A percentile compares a stretch with the other conserved stretches of the same genome.
These are phyloP conservation scores for Cantharis flavilabris DNA, from an alignment of 2,888 invertebrate genomes.

Conservation along the genomic window DNA sequence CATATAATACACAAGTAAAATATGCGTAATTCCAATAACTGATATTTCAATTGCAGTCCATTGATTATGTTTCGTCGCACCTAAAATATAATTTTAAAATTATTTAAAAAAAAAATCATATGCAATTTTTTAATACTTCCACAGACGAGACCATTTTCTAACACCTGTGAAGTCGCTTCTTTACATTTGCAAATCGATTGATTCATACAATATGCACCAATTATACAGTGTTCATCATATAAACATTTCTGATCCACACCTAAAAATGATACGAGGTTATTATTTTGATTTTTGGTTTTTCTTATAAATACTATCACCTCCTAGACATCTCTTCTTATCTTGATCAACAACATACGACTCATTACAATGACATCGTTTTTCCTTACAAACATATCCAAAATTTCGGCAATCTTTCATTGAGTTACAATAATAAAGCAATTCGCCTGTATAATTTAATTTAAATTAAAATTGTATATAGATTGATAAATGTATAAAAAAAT, in stretches of 20 bases:
- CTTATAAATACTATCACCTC: constrained; percentile 40
- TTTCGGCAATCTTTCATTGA: constrained; percentile 44
- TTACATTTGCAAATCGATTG: constrained; percentile 52
- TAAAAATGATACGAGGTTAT: constrained; percentile 33
- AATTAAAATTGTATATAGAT: neutral
- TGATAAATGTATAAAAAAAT: neutral
- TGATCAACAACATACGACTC: constrained; percentile 45
- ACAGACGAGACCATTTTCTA: constrained; percentile 46
- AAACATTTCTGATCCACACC: constrained; percentile 51
- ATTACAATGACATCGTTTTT: constrained; percentile 51
- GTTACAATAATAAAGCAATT: constrained; percentile 41
- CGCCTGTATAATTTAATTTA: constrained; percentile 26
- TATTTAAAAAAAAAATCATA: neutral
- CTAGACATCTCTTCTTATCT: constrained; percentile 48
- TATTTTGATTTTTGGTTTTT: neutral
- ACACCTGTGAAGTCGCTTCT: constrained; percentile 40
- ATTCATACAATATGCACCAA: constrained; percentile 52
- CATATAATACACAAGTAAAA: neutral
- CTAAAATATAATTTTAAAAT: neutral
- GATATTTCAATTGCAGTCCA: neutral
- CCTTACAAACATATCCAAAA: constrained; percentile 50
- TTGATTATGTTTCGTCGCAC: neutral
- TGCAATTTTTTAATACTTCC: constrained; percentile 36
- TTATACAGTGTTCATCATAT: constrained; percentile 55
- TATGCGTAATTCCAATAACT: neutral